Evolutionary conservation across 2,888 invertebrate species (phyloP), one percentile per base, ranked within the genome.

Genomic region (Thymelicus lineola): DNA sequence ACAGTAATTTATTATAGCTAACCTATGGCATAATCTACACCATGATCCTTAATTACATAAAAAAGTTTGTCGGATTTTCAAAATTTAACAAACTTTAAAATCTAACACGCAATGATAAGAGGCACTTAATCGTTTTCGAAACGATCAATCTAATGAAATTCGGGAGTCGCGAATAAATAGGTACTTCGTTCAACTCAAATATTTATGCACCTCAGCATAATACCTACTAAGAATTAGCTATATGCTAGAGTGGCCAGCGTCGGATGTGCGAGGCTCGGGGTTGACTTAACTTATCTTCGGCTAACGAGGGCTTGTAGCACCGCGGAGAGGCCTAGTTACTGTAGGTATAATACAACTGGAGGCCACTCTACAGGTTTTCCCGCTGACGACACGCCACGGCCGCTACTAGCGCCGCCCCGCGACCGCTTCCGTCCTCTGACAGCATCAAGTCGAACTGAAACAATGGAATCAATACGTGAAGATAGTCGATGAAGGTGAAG

Each of bases 391-490:
- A 95, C 58, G 97, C 97, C 48, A 98, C 98, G 10, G 99, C 98
- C n/a, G 98, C 98, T 14, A 99, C 98, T 66, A 99, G 92, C 71
- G 99, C 99, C 65, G 99, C 99, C 38, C 99, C 99, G 81, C 98
- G 96, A n/a, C 99, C 99, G 81, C 98, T 98, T 64, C 99, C 99
- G 86, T 99, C 99, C 87, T 98, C 98, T 0, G 98, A 98, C 70
- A 99, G 91, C 98, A 98, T 98, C 79, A 99, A 94, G 87, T 98
- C 97, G 87, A 98, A 98, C 96, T 98, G 95, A 10, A 95, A 95
- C 57, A 80, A 75, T 28, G 7, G 12, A 28, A 55, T 55, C 14
- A 12, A 53, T 12, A 10, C 17, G 12, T 50, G 50, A 15, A 7
- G 46, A 0, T 14, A 46, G 46, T 28, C 28, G 28, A 28, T 28